A percentile compares a stretch with the other conserved stretches of the same genome.
Evolutionary conservation across 1,140 invertebrate species (phyloP).

Genomic region (Drosophila dunni): DNA sequence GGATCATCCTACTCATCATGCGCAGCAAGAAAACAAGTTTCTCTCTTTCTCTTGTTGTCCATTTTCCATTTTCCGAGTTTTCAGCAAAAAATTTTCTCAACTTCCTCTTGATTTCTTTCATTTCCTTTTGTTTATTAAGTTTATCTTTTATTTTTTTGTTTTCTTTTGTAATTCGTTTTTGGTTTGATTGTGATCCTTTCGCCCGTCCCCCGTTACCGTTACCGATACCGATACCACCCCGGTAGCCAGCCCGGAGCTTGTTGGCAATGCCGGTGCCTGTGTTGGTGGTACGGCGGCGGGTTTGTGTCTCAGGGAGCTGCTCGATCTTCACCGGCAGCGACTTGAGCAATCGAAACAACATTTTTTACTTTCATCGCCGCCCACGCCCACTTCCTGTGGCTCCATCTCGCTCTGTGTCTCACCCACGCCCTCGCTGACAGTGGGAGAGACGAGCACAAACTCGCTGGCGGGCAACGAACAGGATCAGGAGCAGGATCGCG

Average conservation of each 20-base stretch:
- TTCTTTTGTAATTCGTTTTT: conserved; percentile 70
- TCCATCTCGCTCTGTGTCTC: conserved; percentile 72
- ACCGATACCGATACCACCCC: conserved; percentile 23
- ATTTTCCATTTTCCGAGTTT: conserved; percentile 10
- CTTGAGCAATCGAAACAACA: conserved; percentile 83
- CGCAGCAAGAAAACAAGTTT: conserved; percentile 16
- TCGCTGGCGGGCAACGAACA: conserved; percentile 45
- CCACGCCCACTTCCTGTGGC: conserved; percentile 73
- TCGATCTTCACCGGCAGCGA: conserved; percentile 77
- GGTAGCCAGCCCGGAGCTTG: conserved; percentile 73
- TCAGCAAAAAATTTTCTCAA: conserved; percentile 1
- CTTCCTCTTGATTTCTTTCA: neutral
- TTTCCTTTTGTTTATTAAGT: conserved; percentile 41
- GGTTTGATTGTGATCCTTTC: conserved; percentile 42
- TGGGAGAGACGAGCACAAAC: conserved; percentile 35
- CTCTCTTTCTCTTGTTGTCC: conserved; percentile 38
- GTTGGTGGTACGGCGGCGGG: conserved; percentile 32
- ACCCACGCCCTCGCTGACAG: conserved; percentile 61
- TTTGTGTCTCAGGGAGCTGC: conserved; percentile 74
- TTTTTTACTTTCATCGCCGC: conserved; percentile 83
- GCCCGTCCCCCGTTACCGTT: too few species aligned
- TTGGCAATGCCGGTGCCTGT: conserved; percentile 45
- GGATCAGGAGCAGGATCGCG: conserved; percentile 35
- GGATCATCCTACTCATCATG: conserved; percentile 27
- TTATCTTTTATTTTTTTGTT: conserved; percentile 60